These are phyloP conservation scores for Athalia cordata DNA, from an alignment of 2,888 invertebrate species.

Conservation along the genomic window DNA sequence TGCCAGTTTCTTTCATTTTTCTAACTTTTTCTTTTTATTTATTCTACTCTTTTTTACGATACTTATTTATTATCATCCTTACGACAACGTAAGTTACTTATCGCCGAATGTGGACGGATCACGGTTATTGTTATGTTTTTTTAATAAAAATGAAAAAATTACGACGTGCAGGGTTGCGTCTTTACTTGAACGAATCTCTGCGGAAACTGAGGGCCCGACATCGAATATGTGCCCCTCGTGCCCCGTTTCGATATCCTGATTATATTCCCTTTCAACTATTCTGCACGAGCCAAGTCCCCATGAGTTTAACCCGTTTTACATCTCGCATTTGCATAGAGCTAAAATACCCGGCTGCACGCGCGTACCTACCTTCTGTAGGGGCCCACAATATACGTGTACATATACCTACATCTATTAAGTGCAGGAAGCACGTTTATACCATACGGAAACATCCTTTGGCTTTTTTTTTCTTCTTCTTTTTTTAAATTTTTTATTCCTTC, in stretches of 20 bases:
- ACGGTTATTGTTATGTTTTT: no score
- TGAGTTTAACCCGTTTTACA: slow-evolving; percentile 41
- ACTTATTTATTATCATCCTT: neutral
- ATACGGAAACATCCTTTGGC: no score
- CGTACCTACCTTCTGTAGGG: neutral
- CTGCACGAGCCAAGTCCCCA: slow-evolving; percentile 5
- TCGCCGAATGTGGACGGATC: no score
- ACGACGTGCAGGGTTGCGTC: neutral
- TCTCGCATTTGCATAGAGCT: slow-evolving; percentile 42
- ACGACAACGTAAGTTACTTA: no score
- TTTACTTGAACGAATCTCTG: neutral
- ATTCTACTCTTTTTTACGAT: neutral
- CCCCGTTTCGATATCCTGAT: neutral
- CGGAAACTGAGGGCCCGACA: slow-evolving; percentile 3
- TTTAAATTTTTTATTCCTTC: no score
- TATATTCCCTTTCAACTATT: neutral
- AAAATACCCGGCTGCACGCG: neutral
- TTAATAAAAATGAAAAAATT: neutral
- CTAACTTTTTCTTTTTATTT: neutral
- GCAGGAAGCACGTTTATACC: no score
- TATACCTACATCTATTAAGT: neutral
- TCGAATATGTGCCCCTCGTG: neutral
- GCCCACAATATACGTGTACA: neutral
- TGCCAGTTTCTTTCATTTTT: neutral
- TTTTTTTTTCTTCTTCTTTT: no score